A percentile compares a stretch with the other conserved stretches of the same genome.
Conservation (phyloP, 2,797 vertebrate species). For the Remorina albescens region DNA sequence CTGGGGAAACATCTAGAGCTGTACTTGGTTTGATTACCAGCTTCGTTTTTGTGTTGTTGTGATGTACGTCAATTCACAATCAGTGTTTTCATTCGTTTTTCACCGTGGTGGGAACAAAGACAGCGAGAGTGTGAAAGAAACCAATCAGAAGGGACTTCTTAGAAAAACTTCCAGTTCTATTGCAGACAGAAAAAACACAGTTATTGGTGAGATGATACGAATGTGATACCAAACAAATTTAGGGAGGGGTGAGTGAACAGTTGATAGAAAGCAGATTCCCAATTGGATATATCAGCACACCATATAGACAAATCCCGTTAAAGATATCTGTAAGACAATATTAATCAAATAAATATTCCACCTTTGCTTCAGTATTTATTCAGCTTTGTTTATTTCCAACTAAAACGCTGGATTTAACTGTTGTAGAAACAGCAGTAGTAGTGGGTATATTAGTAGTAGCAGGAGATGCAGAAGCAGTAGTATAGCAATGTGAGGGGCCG, state of each 20-base stretch:
- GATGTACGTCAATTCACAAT: constrained; percentile 26
- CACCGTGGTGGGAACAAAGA: constrained; percentile 48
- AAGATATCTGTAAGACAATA: constrained; percentile 77
- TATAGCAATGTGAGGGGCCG: constrained; percentile 72
- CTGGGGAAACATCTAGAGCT: background rate
- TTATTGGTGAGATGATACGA: constrained; percentile 60
- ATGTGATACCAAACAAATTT: constrained; percentile 42
- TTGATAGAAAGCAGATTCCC: constrained; percentile 64
- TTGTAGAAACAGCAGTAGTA: constrained; percentile 84
- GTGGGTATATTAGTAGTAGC: constrained; percentile 82
- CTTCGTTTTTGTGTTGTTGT: constrained; percentile 24
- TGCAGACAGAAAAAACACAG: constrained; percentile 35
- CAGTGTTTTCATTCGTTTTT: constrained; percentile 41
- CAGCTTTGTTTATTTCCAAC: constrained; percentile 81
- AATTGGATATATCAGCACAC: constrained; percentile 65
- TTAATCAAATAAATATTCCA: constrained; percentile 85
- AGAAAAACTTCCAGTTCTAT: constrained; percentile 79
- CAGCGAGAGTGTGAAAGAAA: constrained; percentile 60
- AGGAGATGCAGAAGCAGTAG: constrained; percentile 86
- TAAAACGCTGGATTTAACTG: constrained; percentile 87
- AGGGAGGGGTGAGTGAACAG: constrained; percentile 48
- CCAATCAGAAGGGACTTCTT: constrained; percentile 52
- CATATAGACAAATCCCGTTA: constrained; percentile 68
- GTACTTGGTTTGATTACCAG: constrained; percentile 8
- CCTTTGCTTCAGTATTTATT: constrained; percentile 78